phyloP scores from a whole-genome alignment of 2,113 vertebrate genomes.

The Dromas ardeola region DNA sequence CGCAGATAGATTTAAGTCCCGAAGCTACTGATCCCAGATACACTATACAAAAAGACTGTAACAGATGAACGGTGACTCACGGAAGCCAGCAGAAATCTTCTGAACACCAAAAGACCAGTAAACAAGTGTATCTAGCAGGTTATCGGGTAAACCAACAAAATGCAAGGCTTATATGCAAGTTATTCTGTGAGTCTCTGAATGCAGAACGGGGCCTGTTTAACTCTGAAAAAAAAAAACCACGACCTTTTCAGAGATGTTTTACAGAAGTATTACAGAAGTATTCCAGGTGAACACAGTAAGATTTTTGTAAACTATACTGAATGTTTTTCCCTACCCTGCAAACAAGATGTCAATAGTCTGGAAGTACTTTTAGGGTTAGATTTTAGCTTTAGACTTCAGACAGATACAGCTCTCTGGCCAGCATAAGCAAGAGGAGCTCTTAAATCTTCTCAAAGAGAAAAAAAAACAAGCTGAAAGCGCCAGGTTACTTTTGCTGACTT shows the following conservation, averaged over 20 bases:
- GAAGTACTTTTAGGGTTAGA: neutral
- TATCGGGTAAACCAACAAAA: neutral
- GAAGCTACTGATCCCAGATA: neutral
- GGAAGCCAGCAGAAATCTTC: neutral
- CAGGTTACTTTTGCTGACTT: neutral
- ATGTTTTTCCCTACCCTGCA: neutral
- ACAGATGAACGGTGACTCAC: neutral
- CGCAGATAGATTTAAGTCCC: neutral
- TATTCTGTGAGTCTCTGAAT: neutral
- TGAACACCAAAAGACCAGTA: neutral
- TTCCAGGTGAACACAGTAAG: neutral
- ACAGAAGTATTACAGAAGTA: accelerated
- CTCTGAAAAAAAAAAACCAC: neutral
- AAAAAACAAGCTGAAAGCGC: neutral
- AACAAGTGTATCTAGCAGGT: no score
- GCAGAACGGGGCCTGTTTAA: neutral
- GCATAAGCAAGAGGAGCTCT: neutral
- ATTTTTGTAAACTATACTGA: neutral
- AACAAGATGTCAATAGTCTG: neutral
- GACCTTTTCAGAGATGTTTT: neutral
- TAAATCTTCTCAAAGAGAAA: neutral
- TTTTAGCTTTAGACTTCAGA: neutral
- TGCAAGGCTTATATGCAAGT: neutral
- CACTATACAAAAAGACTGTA: neutral
- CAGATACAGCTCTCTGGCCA: neutral